Conservation (phyloP, 2,113 vertebrate species). For the Rhinopomastus cyanomelas region DNA sequence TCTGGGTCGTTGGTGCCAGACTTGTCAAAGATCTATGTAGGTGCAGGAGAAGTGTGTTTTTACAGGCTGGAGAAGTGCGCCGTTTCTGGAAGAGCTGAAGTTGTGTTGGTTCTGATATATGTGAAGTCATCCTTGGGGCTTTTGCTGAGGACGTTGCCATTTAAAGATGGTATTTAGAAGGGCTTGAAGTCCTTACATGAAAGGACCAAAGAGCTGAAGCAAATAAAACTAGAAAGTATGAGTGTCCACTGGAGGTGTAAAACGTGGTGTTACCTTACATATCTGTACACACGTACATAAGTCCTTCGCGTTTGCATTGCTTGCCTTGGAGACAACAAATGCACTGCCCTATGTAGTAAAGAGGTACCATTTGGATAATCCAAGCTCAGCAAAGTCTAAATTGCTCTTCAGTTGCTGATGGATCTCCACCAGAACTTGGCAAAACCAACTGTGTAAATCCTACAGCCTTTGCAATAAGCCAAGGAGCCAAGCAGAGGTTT, state of each 20-base stretch:
- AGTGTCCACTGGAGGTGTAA: not conserved
- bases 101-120: not conserved
- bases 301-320: not conserved
- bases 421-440: not conserved
- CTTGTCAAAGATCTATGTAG: accelerated
- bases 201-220: not conserved
- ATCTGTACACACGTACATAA: not conserved
- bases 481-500: not conserved
- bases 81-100: not conserved
- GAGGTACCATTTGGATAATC: not conserved
- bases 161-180: not conserved
- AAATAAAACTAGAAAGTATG: not conserved
- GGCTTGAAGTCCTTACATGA: not conserved
- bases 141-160: not conserved
- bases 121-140: not conserved
- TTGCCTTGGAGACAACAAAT: not conserved
- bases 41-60: not conserved
- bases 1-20: not conserved
- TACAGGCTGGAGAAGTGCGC: not conserved
- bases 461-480: not conserved
- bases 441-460: not conserved
- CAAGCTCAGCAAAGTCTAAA: not conserved
- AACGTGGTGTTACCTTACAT: accelerated
- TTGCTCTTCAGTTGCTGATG: not conserved
- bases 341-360: not conserved